Evolutionary conservation across 2,797 vertebrate species (phyloP).

Genomic region (Leucoraja ocellata): DNA sequence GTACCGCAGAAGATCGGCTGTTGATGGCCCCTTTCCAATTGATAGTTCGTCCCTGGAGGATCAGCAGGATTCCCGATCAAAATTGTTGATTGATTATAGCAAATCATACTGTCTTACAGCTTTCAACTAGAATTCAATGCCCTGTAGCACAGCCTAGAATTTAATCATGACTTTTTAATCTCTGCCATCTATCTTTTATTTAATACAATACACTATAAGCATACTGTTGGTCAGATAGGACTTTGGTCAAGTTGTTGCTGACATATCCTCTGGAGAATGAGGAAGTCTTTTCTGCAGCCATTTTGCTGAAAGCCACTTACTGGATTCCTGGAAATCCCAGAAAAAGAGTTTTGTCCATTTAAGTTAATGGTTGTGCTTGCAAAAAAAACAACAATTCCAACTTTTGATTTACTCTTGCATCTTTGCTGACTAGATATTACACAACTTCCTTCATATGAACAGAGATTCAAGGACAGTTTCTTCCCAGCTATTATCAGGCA

Average conservation of each 20-base stretch:
- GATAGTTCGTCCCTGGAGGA: not conserved
- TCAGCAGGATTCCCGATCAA: not conserved
- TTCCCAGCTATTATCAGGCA: no score
- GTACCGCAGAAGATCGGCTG: not conserved
- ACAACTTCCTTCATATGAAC: no score
- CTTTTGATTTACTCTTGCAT: not conserved
- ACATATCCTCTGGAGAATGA: not conserved
- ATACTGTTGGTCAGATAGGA: not conserved
- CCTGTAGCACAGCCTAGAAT: not conserved
- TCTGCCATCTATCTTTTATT: not conserved
- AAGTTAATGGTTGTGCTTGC: not conserved
- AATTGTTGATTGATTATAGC: not conserved
- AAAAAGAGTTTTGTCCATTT: not conserved
- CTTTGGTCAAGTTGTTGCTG: not conserved
- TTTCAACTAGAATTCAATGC: not conserved
- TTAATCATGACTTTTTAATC: not conserved
- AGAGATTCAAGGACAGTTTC: no score
- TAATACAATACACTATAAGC: not conserved
- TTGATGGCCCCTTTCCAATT: not conserved
- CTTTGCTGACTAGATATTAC: not conserved
- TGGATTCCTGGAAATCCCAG: not conserved
- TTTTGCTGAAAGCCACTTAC: not conserved
- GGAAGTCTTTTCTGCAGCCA: not conserved
- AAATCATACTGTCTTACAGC: not conserved
- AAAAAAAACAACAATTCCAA: not conserved